Conservation (phyloP, 2,113 vertebrate species). For the Scalopus aquaticus region DNA sequence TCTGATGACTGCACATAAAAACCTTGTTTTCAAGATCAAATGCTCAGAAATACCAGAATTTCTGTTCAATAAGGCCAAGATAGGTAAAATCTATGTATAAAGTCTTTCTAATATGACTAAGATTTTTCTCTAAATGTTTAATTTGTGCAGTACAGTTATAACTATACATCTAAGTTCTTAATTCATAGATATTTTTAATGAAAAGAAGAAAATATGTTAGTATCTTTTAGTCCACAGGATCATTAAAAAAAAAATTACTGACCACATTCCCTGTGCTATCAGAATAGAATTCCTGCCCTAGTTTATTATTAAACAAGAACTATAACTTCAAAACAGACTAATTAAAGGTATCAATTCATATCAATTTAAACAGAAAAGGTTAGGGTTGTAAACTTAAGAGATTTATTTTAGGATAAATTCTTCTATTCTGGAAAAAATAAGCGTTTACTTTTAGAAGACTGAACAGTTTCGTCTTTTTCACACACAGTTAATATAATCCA, state of each 20-base stretch:
- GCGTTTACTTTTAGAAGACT: not conserved
- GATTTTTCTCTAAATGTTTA: slow-evolving; percentile 16
- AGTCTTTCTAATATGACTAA: not conserved
- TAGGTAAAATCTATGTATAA: not conserved
- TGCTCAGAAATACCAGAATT: not conserved
- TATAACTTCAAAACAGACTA: not conserved
- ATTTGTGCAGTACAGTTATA: not conserved
- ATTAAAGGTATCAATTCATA: slow-evolving; percentile 25
- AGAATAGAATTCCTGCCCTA: not conserved
- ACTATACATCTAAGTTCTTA: not conserved
- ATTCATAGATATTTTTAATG: not conserved
- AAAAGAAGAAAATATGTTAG: not conserved
- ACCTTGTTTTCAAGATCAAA: not conserved
- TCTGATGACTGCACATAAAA: not conserved
- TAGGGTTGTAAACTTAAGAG: not conserved
- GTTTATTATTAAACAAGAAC: not conserved
- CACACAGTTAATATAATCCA: not conserved
- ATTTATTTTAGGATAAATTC: slow-evolving; percentile 23
- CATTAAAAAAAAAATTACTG: not conserved
- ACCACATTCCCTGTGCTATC: not conserved
- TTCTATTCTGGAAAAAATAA: slow-evolving; percentile 6
- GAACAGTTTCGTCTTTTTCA: not conserved
- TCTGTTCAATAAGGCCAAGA: slow-evolving; percentile 36
- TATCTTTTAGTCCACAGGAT: not conserved
- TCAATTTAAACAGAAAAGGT: not conserved